A percentile compares a stretch with the other conserved stretches of the same genome.
These are phyloP conservation scores for Cacatua alba DNA, from an alignment of 2,113 vertebrate species.

Conservation along the genomic window DNA sequence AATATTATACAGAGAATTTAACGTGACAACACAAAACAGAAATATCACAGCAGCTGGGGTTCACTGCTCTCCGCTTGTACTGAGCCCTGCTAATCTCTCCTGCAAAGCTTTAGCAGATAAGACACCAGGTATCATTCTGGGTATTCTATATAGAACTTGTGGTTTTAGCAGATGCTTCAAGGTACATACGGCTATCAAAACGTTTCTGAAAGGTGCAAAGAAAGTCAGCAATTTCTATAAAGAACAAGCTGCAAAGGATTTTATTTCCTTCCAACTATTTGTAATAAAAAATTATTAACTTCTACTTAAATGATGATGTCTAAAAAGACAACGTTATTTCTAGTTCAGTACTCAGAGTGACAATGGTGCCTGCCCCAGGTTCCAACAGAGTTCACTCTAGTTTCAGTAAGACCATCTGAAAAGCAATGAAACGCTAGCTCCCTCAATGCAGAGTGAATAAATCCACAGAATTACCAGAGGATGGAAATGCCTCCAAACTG, in stretches of 20 bases:
- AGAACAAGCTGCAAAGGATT: not conserved
- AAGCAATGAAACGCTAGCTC: slow-evolving; percentile 57
- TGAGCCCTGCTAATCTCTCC: not conserved
- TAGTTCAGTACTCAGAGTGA: not conserved
- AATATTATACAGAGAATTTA: not conserved
- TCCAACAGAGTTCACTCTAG: not conserved
- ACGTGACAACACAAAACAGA: not conserved
- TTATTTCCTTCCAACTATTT: not conserved
- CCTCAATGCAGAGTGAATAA: slow-evolving; percentile 51
- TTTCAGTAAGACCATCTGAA: not conserved
- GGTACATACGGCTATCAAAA: not conserved
- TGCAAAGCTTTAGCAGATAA: not conserved
- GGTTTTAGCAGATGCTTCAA: not conserved
- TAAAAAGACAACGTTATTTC: not conserved
- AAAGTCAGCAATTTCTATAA: not conserved
- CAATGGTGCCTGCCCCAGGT: not conserved
- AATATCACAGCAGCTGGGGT: not conserved
- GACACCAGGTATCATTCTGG: not conserved
- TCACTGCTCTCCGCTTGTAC: not conserved
- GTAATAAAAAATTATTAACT: not conserved
- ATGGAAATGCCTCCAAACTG: not conserved
- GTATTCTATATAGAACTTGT: not conserved
- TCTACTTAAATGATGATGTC: not conserved
- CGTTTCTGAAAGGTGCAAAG: not conserved
- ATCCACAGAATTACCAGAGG: not conserved